Conservation (phyloP, 30 jellyfish, hydroid and myxozoan genomes). For the Aurelia aurita complex sp. Pacific region DNA sequence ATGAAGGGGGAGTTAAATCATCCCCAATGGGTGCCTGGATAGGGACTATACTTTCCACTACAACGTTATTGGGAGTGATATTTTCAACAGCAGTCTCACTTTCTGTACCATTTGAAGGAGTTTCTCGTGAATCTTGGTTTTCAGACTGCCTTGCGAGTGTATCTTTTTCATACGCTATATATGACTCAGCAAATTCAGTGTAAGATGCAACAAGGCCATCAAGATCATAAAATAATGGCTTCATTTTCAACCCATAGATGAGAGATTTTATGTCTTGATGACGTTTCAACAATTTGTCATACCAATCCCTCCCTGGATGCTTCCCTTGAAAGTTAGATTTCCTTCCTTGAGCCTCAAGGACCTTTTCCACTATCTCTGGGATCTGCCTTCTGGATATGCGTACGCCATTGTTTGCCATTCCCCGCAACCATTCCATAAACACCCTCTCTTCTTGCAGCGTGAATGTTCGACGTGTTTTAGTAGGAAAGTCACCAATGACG, state of each 20-base stretch:
- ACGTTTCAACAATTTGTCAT: not conserved
- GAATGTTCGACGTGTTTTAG: not conserved
- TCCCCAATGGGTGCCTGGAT: not conserved
- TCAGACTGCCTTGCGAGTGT: not conserved
- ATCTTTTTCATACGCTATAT: not conserved
- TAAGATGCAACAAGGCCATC: constrained; percentile 1
- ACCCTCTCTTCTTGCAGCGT: not conserved
- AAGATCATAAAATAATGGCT: not conserved
- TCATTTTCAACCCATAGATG: not conserved
- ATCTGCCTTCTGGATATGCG: not conserved
- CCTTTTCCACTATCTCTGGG: not conserved
- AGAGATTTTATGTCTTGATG: not conserved
- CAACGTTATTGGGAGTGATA: not conserved
- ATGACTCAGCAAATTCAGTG: not conserved
- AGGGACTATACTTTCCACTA: not conserved
- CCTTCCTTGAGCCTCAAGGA: constrained; percentile 6
- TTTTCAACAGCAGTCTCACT: not conserved
- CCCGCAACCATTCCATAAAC: not conserved
- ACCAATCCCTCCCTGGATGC: not conserved
- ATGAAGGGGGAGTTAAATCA: no score
- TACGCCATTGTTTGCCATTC: not conserved
- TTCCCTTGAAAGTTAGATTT: not conserved
- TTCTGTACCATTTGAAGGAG: not conserved
- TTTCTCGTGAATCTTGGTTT: not conserved
- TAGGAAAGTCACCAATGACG: not conserved